phyloP scores from a whole-genome alignment of 1,140 invertebrate species.

The Melitaea cinxia region DNA sequence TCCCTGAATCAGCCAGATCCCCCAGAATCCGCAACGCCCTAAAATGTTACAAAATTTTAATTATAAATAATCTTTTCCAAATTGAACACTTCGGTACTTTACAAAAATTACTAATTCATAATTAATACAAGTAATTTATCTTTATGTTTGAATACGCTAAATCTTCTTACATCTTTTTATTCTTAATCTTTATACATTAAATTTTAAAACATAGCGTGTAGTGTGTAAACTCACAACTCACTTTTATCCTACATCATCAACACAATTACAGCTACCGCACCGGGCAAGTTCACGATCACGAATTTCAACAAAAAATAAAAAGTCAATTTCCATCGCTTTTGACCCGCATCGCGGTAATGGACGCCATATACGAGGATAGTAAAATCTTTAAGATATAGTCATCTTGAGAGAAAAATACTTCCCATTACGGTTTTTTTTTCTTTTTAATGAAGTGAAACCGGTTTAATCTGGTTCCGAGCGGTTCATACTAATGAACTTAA shows the following conservation, averaged over 20 bases:
- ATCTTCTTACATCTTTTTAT: too few species aligned
- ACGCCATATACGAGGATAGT: background rate
- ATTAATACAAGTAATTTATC: too few species aligned
- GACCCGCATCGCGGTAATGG: constrained; percentile 43
- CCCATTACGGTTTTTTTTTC: background rate
- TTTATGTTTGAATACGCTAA: too few species aligned
- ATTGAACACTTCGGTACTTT: too few species aligned
- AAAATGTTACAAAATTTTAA: too few species aligned
- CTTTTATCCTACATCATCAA: constrained; percentile 11
- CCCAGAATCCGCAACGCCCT: too few species aligned
- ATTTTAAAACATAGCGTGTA: too few species aligned
- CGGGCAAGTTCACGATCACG: constrained; percentile 63
- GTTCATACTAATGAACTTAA: background rate
- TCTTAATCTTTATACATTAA: too few species aligned
- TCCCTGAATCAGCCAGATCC: too few species aligned
- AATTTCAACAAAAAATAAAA: constrained; percentile 62
- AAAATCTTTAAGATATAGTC: background rate
- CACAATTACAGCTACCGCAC: constrained; percentile 15
- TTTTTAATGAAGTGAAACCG: background rate
- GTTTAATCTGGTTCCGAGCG: background rate
- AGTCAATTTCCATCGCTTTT: constrained; percentile 54
- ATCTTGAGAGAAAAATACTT: background rate
- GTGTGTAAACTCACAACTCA: too few species aligned
- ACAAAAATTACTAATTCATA: too few species aligned
- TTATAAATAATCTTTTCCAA: too few species aligned